Evolutionary conservation across 2,888 invertebrate species (phyloP).

Genomic region (Oligia strigilis): DNA sequence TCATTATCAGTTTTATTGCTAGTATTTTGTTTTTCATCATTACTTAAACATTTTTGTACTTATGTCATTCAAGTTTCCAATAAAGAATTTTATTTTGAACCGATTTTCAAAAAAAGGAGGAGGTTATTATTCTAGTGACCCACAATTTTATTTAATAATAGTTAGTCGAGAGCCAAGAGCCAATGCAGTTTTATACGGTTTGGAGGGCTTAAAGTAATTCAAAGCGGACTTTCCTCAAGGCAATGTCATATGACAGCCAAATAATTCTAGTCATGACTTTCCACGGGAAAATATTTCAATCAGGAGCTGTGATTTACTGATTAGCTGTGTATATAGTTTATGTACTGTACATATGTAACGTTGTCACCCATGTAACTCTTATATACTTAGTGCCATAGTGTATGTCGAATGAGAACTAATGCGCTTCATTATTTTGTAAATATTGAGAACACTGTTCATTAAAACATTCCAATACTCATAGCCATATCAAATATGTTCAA

Average conservation of each 20-base stretch:
- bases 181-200: neutral
- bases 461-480: slow-evolving; percentile 63
- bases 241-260: slow-evolving; percentile 36
- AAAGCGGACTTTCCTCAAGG: slow-evolving; percentile 2
- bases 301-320: slow-evolving; percentile 89
- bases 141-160: neutral
- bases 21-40: neutral
- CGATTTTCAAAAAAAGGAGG: neutral
- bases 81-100: neutral
- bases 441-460: slow-evolving; percentile 58
- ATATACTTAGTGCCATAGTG: slow-evolving; percentile 40
- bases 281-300: slow-evolving; percentile 75
- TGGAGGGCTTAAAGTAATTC: neutral
- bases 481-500: slow-evolving; percentile 43
- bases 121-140: neutral
- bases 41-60: neutral
- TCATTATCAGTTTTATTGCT: neutral
- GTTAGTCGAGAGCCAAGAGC: neutral
- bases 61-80: neutral
- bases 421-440: slow-evolving; percentile 77
- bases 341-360: slow-evolving; percentile 67
- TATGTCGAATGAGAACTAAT: slow-evolving; percentile 74
- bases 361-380: slow-evolving; percentile 44
- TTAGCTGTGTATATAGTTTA: slow-evolving; percentile 79
- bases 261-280: slow-evolving; percentile 68